Evolutionary conservation across 2,888 invertebrate species (phyloP), one percentile per base, ranked within the genome.

Genomic region (Melangyna quadrimaculata): DNA sequence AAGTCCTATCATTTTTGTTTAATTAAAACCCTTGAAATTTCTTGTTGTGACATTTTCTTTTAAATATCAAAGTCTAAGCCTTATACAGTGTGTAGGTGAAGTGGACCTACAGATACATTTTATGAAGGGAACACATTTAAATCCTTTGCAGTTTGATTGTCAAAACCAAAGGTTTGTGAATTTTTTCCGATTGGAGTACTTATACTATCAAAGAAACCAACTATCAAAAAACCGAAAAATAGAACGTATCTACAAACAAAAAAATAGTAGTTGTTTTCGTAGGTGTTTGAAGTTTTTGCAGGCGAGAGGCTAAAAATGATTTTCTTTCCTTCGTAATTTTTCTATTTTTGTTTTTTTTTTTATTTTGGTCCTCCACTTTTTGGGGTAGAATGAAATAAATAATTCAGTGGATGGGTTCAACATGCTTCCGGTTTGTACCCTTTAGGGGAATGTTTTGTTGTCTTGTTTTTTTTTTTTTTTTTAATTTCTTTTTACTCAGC

Each of bases 401-500:
- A 86, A 86, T 86, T 81, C 78, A 86, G 57, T 51, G 61, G 69
- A 78, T 73, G 61, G 73, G 73, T 80, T 86, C 77, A 86, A 81
- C 86, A 86, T 86, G 86, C 69, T 86, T 86, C 80, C 80, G 80
- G 77, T 81, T 77, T 78, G 65, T 69, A 55, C 35, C 65, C 81
- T 78, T 72, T 67, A 24, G 75, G 84, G 75, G 53, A 37, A 71
- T 65, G 71, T 75, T 79, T 67, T 63, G 45, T 63, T 70, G 29
- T 71, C 32, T 37, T 17, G 37, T 71, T 19, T 29, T 22, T 37
- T 65, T 19, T 48, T 72, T 65, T 35, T 29, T 63, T 63, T n/a
- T 55, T 37, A 9, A 22, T 57, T 5, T 3, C 48, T 19, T 72
- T 63, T 24, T n/a, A 29, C 53, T 24, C 19, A 29, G 32, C 29